These are phyloP conservation scores for Paralichthys olivaceus DNA, from an alignment of 2,113 vertebrate genomes.

Conservation along the genomic window DNA sequence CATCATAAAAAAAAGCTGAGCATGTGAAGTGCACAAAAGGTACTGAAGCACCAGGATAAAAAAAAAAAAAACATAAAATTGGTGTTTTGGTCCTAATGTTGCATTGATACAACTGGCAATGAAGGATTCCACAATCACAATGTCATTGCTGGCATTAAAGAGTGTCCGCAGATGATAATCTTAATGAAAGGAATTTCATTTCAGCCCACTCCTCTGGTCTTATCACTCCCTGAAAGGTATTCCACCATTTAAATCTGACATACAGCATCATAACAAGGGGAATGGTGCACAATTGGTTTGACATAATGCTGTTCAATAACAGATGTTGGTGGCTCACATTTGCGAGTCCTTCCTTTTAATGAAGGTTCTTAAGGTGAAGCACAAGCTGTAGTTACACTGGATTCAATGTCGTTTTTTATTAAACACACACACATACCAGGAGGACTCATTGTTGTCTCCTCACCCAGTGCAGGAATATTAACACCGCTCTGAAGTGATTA, in stretches of 20 bases:
- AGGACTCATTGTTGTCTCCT: slow-evolving; percentile 29
- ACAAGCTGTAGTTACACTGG: slow-evolving; percentile 38
- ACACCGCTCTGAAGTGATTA: slow-evolving; percentile 48
- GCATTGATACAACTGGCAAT: slow-evolving; percentile 36
- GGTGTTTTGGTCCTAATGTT: slow-evolving; percentile 26
- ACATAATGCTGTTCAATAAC: slow-evolving; percentile 54
- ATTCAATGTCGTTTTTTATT: slow-evolving; percentile 44
- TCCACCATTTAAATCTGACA: slow-evolving; percentile 53
- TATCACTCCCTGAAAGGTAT: slow-evolving; percentile 59
- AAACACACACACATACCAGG: not conserved
- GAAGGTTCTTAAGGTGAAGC: slow-evolving; percentile 70
- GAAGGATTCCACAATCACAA: slow-evolving; percentile 48
- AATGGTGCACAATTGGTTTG: slow-evolving; percentile 50
- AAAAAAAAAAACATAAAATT: slow-evolving; percentile 23
- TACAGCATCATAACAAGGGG: slow-evolving; percentile 29
- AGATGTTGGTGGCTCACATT: slow-evolving; percentile 62
- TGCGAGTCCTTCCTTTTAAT: slow-evolving; percentile 48
- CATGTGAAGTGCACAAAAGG: not conserved
- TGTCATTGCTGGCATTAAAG: slow-evolving; percentile 35
- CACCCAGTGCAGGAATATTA: slow-evolving; percentile 25
- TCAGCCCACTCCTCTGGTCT: slow-evolving; percentile 40
- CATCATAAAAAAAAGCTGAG: slow-evolving; percentile 16
- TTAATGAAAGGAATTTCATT: slow-evolving; percentile 60
- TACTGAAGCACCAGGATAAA: slow-evolving; percentile 5
- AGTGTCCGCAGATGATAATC: slow-evolving; percentile 48